phyloP scores from a whole-genome alignment of 2,888 invertebrate genomes.

The Diaprepes abbreviatus region DNA sequence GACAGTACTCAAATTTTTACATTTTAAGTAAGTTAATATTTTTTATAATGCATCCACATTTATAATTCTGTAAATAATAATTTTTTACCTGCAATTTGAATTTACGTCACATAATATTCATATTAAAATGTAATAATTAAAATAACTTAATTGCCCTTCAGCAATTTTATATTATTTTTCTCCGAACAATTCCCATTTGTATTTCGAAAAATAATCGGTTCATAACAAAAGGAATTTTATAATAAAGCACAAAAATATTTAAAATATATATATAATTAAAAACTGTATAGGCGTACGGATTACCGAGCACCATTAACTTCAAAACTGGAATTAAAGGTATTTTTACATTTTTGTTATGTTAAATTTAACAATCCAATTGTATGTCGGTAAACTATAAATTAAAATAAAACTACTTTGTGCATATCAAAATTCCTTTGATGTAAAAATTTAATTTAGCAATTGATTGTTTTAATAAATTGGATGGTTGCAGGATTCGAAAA shows the following conservation, averaged over 20 bases:
- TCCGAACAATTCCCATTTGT: too few species aligned
- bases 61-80: too few species aligned
- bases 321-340: neutral
- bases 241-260: neutral
- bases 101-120: too few species aligned
- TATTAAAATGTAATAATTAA: too few species aligned
- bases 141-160: too few species aligned
- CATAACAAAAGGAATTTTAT: neutral
- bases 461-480: neutral
- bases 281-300: too few species aligned
- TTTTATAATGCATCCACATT: too few species aligned
- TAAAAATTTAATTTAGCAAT: neutral
- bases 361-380: neutral
- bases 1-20: too few species aligned
- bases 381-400: neutral
- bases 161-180: too few species aligned
- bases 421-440: neutral
- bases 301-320: neutral
- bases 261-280: neutral
- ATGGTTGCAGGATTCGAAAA: neutral
- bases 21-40: too few species aligned
- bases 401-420: neutral
- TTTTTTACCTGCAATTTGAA: too few species aligned
- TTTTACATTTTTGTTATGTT: neutral
- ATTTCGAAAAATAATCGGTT: too few species aligned